Percentiles rank a stretch among this genome's conserved stretches.
phyloP scores from a whole-genome alignment of 1,140 invertebrate species.

The Heliothis virescens region DNA sequence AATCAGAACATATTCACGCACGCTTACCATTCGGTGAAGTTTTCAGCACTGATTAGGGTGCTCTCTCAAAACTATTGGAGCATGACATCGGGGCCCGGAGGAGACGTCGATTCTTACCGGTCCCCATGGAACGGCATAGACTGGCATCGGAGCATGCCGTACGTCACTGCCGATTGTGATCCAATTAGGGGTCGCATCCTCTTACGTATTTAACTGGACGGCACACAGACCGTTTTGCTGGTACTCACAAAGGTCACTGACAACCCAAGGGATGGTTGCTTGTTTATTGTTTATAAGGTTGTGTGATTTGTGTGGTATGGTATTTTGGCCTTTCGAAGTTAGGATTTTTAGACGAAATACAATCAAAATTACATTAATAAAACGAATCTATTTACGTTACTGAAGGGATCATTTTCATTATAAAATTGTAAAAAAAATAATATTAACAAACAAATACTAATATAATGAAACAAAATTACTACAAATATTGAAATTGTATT shows the following conservation, averaged over 20 bases:
- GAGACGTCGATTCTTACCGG: slow-evolving; percentile 56
- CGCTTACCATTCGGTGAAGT: slow-evolving; percentile 40
- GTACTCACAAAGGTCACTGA: slow-evolving; percentile 51
- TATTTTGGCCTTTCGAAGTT: background rate
- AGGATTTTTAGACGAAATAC: background rate
- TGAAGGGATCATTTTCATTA: too few species aligned
- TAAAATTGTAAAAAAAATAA: too few species aligned
- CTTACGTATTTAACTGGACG: slow-evolving; percentile 78
- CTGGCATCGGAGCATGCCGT: slow-evolving; percentile 52
- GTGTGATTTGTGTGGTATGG: slow-evolving; percentile 12
- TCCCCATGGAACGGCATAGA: slow-evolving; percentile 49
- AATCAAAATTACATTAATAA: background rate
- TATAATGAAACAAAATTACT: too few species aligned
- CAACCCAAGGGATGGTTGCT: slow-evolving; percentile 45
- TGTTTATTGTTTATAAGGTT: slow-evolving; percentile 43
- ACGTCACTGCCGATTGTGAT: slow-evolving; percentile 76
- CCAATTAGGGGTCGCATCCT: slow-evolving; percentile 77
- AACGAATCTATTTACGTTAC: background rate
- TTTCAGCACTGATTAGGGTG: slow-evolving; percentile 49
- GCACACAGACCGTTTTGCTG: slow-evolving; percentile 60
- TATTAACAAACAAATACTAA: too few species aligned
- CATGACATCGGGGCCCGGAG: slow-evolving; percentile 59
- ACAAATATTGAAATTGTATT: too few species aligned
- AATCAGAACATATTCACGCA: slow-evolving; percentile 38
- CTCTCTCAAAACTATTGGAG: slow-evolving; percentile 58